Percentiles rank a stretch among this genome's conserved stretches.
Conservation (phyloP, 2,888 invertebrate genomes). For the Dinocampus coccinellae region DNA sequence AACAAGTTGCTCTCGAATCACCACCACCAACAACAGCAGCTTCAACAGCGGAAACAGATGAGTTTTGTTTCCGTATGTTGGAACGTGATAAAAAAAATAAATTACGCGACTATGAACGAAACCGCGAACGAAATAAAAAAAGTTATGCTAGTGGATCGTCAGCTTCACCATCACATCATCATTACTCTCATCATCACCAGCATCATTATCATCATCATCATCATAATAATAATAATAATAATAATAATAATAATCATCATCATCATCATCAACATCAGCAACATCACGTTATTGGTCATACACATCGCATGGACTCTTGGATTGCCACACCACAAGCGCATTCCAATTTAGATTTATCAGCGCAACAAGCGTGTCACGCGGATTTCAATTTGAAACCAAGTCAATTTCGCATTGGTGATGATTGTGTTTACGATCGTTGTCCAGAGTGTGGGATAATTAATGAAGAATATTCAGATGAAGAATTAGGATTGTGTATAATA, state of each 20-base stretch:
- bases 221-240: constrained; percentile 52
- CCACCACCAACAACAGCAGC: constrained; percentile 69
- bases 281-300: constrained; percentile 71
- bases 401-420: constrained; percentile 78
- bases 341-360: constrained; percentile 59
- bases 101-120: constrained; percentile 63
- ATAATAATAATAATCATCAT: neutral
- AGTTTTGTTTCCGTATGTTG: constrained; percentile 53
- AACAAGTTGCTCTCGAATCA: constrained; percentile 79
- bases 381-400: constrained; percentile 74
- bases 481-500: constrained; percentile 93
- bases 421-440: constrained; percentile 81
- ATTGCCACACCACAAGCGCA: constrained; percentile 45
- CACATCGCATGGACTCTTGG: constrained; percentile 61
- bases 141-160: neutral
- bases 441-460: constrained; percentile 90
- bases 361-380: constrained; percentile 72
- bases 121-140: constrained; percentile 73
- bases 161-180: neutral
- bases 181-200: neutral
- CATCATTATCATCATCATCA: constrained; percentile 60
- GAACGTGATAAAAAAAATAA: constrained; percentile 58
- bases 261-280: constrained; percentile 51
- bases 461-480: constrained; percentile 97
- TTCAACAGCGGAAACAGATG: constrained; percentile 50